Evolutionary conservation across 2,797 vertebrate genomes (phyloP).

Genomic region (Mareca penelope): DNA sequence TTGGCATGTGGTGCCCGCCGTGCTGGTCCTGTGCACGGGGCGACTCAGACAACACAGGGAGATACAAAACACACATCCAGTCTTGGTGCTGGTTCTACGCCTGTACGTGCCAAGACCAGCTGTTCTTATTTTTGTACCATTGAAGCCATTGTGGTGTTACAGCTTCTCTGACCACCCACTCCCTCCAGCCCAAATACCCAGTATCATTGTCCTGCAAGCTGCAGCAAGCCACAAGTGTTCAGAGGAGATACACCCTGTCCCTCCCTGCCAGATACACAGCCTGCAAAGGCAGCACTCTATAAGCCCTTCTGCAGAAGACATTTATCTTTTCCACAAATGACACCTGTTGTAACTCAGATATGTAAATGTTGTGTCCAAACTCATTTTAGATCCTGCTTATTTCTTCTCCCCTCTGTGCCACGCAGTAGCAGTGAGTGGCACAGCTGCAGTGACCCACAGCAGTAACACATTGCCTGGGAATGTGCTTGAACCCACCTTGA

Average conservation of each 20-base stretch:
- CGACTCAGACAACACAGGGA: fast-evolving
- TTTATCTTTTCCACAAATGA: background rate
- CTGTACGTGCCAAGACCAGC: background rate
- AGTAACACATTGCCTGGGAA: background rate
- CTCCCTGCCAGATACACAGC: background rate
- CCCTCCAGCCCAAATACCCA: background rate
- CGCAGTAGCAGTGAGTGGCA: background rate
- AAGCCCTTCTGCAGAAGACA: fast-evolving
- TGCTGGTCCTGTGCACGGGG: background rate
- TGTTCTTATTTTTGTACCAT: fast-evolving
- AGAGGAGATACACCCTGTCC: background rate
- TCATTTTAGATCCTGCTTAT: background rate
- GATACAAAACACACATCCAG: too few relatives aligned
- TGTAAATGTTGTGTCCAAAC: fast-evolving
- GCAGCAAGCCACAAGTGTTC: background rate
- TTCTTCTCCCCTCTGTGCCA: background rate
- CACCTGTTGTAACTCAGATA: background rate
- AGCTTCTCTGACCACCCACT: background rate
- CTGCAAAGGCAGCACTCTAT: background rate
- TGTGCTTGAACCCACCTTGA: background rate
- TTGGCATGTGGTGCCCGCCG: fast-evolving
- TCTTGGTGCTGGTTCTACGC: background rate
- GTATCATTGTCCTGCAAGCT: constrained; percentile 26
- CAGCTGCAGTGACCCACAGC: background rate
- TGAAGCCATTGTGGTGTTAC: background rate